phyloP scores from a whole-genome alignment of 2,888 invertebrate genomes.

The Drepanosiphum platanoidis region DNA sequence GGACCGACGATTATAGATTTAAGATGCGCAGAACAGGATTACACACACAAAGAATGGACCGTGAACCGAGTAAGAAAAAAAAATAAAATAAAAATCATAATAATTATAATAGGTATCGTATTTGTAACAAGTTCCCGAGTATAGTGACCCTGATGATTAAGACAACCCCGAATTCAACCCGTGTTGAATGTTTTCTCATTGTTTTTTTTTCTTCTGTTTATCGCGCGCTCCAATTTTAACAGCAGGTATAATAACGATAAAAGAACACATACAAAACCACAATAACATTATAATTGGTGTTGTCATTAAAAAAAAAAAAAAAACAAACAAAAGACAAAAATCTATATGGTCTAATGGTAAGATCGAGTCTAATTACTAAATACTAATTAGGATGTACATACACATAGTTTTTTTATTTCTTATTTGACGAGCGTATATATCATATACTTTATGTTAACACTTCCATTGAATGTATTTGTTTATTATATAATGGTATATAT shows the following conservation, averaged over 20 bases:
- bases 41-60: conserved; percentile 5
- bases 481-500: neutral
- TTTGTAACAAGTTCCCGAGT: neutral
- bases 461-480: neutral
- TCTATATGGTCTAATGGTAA: neutral
- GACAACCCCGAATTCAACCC: neutral
- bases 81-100: neutral
- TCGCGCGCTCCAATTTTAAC: conserved; percentile 11
- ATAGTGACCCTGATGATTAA: conserved; percentile 30
- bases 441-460: neutral
- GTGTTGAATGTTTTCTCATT: neutral
- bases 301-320: conserved; percentile 12
- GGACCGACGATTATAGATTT: neutral
- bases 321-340: no score
- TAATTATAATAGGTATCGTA: neutral
- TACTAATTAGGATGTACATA: neutral
- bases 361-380: neutral
- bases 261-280: neutral
- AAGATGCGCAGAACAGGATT: neutral
- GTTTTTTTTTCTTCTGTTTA: neutral
- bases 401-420: neutral
- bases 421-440: neutral
- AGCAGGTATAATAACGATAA: neutral
- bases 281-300: conserved; percentile 30
- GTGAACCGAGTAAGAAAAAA: neutral